These are phyloP conservation scores for Theropithecus gelada DNA, from an alignment of 2,113 vertebrate genomes.

Conservation along the genomic window DNA sequence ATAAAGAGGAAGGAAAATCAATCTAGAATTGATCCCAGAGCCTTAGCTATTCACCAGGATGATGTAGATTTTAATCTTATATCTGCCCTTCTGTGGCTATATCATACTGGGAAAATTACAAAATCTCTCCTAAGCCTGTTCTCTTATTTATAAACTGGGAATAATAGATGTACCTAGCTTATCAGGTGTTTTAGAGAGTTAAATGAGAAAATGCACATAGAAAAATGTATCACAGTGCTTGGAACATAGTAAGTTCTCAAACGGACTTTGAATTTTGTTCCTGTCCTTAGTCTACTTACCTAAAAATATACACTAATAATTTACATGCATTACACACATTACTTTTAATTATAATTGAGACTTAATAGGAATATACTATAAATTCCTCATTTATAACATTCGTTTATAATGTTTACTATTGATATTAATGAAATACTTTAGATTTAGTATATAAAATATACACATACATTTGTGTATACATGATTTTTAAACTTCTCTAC, in stretches of 20 bases:
- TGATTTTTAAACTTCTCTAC: not conserved
- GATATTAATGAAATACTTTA: not conserved
- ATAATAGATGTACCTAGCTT: not conserved
- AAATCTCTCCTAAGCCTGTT: not conserved
- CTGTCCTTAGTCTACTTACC: not conserved
- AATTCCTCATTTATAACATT: not conserved
- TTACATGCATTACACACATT: not conserved
- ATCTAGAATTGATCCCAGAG: not conserved
- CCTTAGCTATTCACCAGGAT: not conserved
- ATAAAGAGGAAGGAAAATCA: constrained; percentile 5
- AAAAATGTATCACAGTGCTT: not conserved
- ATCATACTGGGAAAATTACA: not conserved
- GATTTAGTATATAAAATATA: not conserved
- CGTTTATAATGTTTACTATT: not conserved
- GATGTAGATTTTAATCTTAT: not conserved
- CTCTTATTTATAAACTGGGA: not conserved
- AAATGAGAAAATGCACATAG: not conserved
- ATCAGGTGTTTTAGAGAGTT: not conserved
- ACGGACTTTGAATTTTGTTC: not conserved
- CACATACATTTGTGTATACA: not conserved
- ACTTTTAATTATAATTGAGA: not conserved
- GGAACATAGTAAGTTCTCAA: not conserved
- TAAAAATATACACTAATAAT: constrained; percentile 38
- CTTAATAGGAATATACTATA: not conserved
- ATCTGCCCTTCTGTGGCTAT: not conserved